phyloP scores from a whole-genome alignment of 1,140 invertebrate genomes.

The Saccostrea glomerata region DNA sequence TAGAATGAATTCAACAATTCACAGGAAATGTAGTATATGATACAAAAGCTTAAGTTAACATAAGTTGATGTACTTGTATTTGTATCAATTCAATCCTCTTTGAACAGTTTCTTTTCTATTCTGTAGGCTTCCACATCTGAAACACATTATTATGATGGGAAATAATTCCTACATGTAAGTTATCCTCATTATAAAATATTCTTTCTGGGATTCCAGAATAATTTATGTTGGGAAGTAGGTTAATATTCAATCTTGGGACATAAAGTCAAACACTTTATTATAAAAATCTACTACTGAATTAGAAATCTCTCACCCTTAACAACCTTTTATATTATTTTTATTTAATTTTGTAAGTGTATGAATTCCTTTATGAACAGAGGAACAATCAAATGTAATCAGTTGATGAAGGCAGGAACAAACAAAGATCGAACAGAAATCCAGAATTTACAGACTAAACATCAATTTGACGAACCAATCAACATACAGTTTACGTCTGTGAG shows the following conservation, averaged over 20 bases:
- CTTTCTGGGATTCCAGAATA: no score
- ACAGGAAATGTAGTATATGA: no score
- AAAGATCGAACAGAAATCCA: constrained; percentile 74
- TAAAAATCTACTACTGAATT: no score
- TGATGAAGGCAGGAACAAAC: constrained; percentile 72
- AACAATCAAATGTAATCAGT: constrained; percentile 74
- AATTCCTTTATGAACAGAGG: constrained; percentile 63
- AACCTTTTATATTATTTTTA: no score
- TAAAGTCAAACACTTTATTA: no score
- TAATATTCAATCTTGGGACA: no score
- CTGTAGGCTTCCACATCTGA: constrained; percentile 75
- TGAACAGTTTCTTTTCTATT: neutral
- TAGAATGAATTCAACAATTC: no score
- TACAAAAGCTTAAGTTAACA: no score
- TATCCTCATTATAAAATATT: neutral
- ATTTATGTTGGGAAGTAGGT: no score
- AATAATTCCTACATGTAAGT: constrained; percentile 72
- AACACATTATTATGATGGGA: constrained; percentile 76
- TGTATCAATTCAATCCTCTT: neutral
- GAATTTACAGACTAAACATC: constrained; percentile 80
- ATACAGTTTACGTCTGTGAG: constrained; percentile 91
- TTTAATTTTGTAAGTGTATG: no score
- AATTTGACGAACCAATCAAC: constrained; percentile 85
- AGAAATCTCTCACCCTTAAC: no score
- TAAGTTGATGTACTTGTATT: neutral